phyloP scores from a whole-genome alignment of 2,797 vertebrate species.

The Pempheris klunzingeri region DNA sequence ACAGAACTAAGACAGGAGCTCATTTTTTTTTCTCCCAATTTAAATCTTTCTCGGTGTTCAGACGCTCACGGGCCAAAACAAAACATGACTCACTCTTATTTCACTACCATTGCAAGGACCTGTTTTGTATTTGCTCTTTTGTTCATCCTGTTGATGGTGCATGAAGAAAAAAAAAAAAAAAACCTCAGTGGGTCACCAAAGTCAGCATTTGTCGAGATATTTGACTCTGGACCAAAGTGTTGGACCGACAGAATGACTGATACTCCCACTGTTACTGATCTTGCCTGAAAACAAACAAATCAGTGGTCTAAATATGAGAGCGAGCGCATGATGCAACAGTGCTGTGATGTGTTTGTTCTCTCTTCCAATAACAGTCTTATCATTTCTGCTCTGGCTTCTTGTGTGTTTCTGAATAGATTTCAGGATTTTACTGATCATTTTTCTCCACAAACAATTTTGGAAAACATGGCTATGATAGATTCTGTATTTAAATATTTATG shows the following conservation, averaged over 20 bases:
- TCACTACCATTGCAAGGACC: background rate
- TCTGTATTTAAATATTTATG: no score
- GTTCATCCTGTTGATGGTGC: background rate
- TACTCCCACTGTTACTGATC: no score
- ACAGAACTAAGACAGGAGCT: background rate
- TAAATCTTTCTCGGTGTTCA: background rate
- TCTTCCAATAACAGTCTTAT: background rate
- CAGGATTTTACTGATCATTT: no score
- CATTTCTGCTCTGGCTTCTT: no score
- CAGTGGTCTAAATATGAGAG: background rate
- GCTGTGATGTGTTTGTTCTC: background rate
- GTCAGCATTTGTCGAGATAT: background rate
- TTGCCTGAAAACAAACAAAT: background rate
- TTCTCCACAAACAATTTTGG: no score
- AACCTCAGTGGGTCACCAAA: no score
- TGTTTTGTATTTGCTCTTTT: no score
- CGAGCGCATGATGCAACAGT: background rate
- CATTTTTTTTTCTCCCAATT: background rate
- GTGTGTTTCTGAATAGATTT: no score
- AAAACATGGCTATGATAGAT: no score
- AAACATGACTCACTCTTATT: background rate
- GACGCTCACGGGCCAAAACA: background rate
- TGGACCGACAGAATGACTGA: background rate
- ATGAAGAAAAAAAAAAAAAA: background rate
- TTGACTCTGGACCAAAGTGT: no score